These are phyloP conservation scores for Scolanthus callimorphus DNA, from an alignment of 92 coral and sea anemone species.

Conservation along the genomic window DNA sequence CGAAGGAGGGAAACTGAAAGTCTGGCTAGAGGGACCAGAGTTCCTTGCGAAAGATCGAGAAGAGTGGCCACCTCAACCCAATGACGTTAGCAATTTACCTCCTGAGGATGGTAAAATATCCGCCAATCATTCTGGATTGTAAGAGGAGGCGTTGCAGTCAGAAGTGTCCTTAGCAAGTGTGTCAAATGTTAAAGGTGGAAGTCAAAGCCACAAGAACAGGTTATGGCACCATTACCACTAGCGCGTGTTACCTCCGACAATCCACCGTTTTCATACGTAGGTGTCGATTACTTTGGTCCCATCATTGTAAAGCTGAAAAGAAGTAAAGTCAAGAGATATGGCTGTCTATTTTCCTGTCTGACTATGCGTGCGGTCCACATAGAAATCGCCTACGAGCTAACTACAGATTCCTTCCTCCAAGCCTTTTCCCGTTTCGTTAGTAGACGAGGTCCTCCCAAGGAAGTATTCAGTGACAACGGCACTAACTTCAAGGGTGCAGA, in stretches of 20 bases:
- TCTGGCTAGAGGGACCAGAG: background rate
- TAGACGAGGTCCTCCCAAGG: conserved; percentile 21
- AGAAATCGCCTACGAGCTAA: conserved; percentile 24
- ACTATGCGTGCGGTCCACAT: conserved; percentile 48
- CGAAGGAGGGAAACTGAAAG: background rate
- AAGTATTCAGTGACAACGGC: conserved; percentile 18
- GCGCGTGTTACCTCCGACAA: conserved; percentile 12
- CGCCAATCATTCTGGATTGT: conserved; percentile 29
- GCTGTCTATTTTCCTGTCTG: conserved; percentile 31
- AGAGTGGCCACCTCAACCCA: conserved; percentile 7
- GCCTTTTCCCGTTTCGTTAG: conserved; percentile 27
- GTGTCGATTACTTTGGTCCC: conserved; percentile 39
- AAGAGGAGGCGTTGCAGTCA: conserved; percentile 22
- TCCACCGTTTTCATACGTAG: conserved; percentile 23
- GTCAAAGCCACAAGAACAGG: conserved; percentile 15
- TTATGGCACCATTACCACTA: conserved; percentile 14
- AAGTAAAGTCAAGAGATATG: conserved; percentile 20
- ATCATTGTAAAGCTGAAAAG: conserved; percentile 14
- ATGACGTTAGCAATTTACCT: background rate
- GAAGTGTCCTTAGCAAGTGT: conserved; percentile 11
- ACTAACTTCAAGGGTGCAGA: conserved; percentile 24
- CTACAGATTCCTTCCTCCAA: conserved; percentile 17
- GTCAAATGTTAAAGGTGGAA: conserved; percentile 16
- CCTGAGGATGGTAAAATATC: background rate
- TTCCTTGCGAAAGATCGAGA: background rate